Conservation (phyloP, 2,113 vertebrate genomes). For the Trichomycterus rosablanca region DNA sequence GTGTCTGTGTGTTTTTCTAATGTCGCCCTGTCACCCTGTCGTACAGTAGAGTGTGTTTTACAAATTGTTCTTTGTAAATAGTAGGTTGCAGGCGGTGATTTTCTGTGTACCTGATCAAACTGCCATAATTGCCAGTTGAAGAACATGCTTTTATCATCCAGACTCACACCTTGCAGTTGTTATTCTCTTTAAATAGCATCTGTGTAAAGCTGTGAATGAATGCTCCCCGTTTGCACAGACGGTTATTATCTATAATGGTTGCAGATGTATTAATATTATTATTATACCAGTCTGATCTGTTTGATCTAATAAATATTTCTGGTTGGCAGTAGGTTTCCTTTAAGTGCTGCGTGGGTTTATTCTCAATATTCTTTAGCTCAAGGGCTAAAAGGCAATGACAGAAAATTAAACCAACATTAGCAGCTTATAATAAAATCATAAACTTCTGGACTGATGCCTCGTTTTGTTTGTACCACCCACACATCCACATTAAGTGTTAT, state of each 20-base stretch:
- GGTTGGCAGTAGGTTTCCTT: not conserved
- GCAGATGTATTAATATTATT: not conserved
- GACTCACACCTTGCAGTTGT: too few species aligned
- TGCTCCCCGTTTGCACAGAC: too few species aligned
- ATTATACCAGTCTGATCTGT: not conserved
- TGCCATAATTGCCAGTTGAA: too few species aligned
- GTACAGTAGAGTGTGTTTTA: too few species aligned
- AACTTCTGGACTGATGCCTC: not conserved
- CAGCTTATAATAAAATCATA: not conserved
- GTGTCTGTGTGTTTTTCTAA: too few species aligned
- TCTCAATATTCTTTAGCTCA: not conserved
- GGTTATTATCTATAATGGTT: not conserved
- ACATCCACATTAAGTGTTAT: not conserved
- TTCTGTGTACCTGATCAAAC: too few species aligned
- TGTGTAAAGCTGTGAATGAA: too few species aligned
- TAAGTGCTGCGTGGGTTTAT: not conserved
- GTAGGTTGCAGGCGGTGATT: too few species aligned
- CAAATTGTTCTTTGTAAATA: too few species aligned
- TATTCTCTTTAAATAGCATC: too few species aligned
- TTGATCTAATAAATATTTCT: not conserved
- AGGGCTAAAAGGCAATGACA: slow-evolving; percentile 1
- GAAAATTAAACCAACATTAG: slow-evolving; percentile 15
- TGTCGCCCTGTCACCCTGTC: too few species aligned
- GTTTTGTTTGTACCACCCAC: not conserved
- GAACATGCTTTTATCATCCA: too few species aligned